Base-by-base conservation (phyloP, 2,888 invertebrate species). In the Strigamia crassipes region DNA sequence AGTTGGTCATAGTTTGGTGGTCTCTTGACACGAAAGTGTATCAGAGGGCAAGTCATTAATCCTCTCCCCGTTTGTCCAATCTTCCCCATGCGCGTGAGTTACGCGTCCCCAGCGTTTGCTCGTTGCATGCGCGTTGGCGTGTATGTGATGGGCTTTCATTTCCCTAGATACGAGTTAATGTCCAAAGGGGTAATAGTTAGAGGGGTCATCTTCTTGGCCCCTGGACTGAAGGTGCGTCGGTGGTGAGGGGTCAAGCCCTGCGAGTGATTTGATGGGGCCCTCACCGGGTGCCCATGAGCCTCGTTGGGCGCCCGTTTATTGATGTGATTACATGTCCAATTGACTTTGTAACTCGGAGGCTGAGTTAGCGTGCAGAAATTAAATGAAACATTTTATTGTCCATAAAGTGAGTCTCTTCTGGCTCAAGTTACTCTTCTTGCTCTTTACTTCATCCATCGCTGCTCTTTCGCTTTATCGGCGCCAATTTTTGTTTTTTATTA, bases 301-400 rank as follows among this genome's bases (percentile, higher is more conserved):
- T 51, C 80, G 46, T 80, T 80, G 42, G 46, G 23, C 51, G 31
- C 51, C 46, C 46, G 41, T 80, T 80, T 80, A 80, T 80, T 80
- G 80, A 80, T 80, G 80, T 80, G 80, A 80, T 80, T 80, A 80
- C 80, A 46, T 51, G 80, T 51, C 80, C 80, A 46, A 80, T 80
- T 80, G 80, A 80, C 46, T 80, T 51, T 46, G 80, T 80, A 31
- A 80, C 80, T 80, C 46, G 46, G 23, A 42, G 80, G 23, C 80
- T 80, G 73, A 73, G 73, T 73, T 80, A 80, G 80, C 80, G 80
- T 46, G 51, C 51, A 80, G 80, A 80, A 80, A 80, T 80, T 80
- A 80, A 80, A 80, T 80, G 80, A 42, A 80, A 80, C 80, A 80
- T 80, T 80, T 80, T 80, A 80, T 80, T 51, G 80, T 80, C 80